These are phyloP conservation scores for Drosophila guanche DNA, from an alignment of 1,140 invertebrate genomes.

Conservation along the genomic window DNA sequence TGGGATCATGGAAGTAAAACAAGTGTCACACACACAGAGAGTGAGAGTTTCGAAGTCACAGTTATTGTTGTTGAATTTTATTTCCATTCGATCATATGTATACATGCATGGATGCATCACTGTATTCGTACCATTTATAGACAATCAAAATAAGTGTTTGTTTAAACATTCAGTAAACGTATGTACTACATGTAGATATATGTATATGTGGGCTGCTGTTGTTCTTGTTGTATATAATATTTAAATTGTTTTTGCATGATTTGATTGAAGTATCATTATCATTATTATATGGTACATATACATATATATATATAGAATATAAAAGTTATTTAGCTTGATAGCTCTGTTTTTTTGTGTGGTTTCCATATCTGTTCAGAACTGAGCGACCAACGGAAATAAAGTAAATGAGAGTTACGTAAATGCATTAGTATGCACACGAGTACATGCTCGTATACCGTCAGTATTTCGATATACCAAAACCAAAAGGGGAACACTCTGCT, in stretches of 20 bases:
- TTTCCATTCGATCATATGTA: slow-evolving; percentile 22
- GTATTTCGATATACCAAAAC: background rate
- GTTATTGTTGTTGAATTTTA: slow-evolving; percentile 28
- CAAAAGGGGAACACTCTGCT: too few relatives aligned
- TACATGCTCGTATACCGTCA: background rate
- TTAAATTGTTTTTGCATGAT: slow-evolving; percentile 14
- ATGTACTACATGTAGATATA: slow-evolving; percentile 28
- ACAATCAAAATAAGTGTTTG: slow-evolving; percentile 73
- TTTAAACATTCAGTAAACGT: slow-evolving; percentile 54
- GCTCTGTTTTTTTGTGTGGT: background rate
- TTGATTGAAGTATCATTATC: background rate
- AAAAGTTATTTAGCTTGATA: slow-evolving; percentile 30
- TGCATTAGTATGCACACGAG: slow-evolving; percentile 21
- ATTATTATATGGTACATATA: background rate
- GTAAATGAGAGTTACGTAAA: slow-evolving; percentile 17
- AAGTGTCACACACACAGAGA: background rate
- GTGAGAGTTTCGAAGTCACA: slow-evolving; percentile 6
- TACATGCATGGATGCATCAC: slow-evolving; percentile 28
- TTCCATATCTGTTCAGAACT: background rate
- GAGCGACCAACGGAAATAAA: background rate
- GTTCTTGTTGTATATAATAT: slow-evolving; percentile 25
- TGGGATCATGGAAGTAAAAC: background rate
- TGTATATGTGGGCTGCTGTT: slow-evolving; percentile 9
- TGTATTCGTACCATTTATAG: slow-evolving; percentile 33
- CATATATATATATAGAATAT: slow-evolving; percentile 45